A percentile compares a stretch with the other conserved stretches of the same genome.
Evolutionary conservation across 2,888 invertebrate genomes (phyloP).

Genomic region (Pseudoips prasinana): DNA sequence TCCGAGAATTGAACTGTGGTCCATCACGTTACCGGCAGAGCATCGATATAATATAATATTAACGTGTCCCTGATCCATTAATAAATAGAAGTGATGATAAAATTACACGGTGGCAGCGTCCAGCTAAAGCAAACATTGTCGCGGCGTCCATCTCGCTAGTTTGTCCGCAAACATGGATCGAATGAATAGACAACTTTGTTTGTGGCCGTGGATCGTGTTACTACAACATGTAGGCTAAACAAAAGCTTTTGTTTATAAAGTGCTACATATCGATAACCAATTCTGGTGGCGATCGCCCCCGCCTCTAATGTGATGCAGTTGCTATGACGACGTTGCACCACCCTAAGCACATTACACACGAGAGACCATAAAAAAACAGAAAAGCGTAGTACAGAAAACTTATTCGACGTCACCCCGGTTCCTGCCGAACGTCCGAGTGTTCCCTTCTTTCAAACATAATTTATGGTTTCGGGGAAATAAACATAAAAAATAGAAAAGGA

Average conservation of each 20-base stretch:
- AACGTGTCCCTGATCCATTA: no score
- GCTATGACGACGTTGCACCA: conserved; percentile 71
- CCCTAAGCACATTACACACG: conserved; percentile 59
- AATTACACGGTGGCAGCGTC: conserved; percentile 57
- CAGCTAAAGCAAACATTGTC: conserved; percentile 61
- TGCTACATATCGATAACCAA: conserved; percentile 40
- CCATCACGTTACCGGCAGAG: no score
- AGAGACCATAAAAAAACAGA: conserved; percentile 75
- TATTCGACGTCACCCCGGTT: conserved; percentile 74
- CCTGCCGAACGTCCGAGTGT: conserved; percentile 79
- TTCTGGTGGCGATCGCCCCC: conserved; percentile 35
- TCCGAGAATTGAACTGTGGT: no score
- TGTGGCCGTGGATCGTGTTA: conserved; percentile 68
- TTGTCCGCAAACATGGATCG: conserved; percentile 73
- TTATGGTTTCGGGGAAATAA: conserved; percentile 83
- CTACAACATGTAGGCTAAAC: conserved; percentile 62
- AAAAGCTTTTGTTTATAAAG: conserved; percentile 45
- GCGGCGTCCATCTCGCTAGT: conserved; percentile 69
- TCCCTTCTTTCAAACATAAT: conserved; percentile 83
- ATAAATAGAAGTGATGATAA: conserved; percentile 37
- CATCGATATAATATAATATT: no score
- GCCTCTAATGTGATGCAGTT: conserved; percentile 72
- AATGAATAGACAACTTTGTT: conserved; percentile 77
- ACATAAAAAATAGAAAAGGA: conserved; percentile 83
- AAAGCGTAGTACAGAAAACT: conserved; percentile 69